Evolutionary conservation across 2,888 invertebrate species (phyloP).

Genomic region (Tachina fera): DNA sequence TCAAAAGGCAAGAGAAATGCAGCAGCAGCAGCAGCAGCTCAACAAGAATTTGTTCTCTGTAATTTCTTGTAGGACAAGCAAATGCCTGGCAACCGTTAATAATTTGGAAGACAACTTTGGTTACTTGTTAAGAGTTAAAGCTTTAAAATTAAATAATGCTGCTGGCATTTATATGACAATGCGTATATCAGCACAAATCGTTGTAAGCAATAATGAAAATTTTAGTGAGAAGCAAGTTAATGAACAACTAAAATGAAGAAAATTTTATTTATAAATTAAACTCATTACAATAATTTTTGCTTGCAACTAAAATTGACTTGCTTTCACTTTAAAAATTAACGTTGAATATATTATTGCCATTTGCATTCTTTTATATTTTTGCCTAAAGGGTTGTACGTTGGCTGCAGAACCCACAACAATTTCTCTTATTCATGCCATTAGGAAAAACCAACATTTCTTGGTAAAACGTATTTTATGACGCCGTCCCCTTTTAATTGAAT

Average conservation of each 20-base stretch:
- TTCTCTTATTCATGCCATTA: conserved; percentile 80
- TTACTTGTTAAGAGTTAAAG: conserved; percentile 79
- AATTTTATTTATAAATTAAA: no score
- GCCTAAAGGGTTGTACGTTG: conserved; percentile 76
- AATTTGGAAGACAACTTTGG: conserved; percentile 81
- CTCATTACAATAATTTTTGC: no score
- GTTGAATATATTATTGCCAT: no score
- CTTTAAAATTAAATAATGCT: conserved; percentile 74
- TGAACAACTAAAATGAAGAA: no score
- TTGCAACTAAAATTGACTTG: no score
- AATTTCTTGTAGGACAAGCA: conserved; percentile 65
- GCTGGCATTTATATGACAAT: conserved; percentile 74
- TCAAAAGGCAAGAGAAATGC: conserved; percentile 3
- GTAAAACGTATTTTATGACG: conserved; percentile 80
- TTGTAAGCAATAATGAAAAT: conserved; percentile 74
- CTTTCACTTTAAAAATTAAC: no score
- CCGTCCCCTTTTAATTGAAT: conserved; percentile 79
- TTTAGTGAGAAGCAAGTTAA: no score
- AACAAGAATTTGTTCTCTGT: not conserved
- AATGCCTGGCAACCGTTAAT: conserved; percentile 74
- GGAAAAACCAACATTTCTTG: conserved; percentile 81
- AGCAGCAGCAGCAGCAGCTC: conserved; percentile 5
- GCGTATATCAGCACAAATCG: conserved; percentile 77
- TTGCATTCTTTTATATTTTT: not conserved
- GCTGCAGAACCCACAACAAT: conserved; percentile 78